Percentiles rank a stretch among this genome's conserved stretches.
Conservation (phyloP, 2,797 vertebrate species). For the Argentina silus region DNA sequence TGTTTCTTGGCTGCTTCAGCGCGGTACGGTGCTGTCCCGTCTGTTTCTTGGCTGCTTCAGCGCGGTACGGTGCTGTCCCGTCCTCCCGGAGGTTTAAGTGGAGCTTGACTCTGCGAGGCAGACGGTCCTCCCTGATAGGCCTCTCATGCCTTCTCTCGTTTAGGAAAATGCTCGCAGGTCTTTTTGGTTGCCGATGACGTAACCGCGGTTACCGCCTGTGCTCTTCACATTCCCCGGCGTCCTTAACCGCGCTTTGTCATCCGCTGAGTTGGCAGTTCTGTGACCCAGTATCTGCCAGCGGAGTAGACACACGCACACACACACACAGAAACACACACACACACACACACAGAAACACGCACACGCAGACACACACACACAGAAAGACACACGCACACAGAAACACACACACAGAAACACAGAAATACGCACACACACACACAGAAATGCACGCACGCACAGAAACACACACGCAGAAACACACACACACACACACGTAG, state of each 20-base stretch:
- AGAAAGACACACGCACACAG: constrained; percentile 8
- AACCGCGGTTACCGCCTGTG: constrained; percentile 33
- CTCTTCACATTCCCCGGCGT: constrained; percentile 47
- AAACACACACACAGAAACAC: constrained; percentile 9
- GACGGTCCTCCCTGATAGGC: constrained; percentile 37
- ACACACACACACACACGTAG: constrained; percentile 3
- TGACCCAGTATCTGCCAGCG: constrained; percentile 36
- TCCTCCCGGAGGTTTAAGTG: neutral
- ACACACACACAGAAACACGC: constrained; percentile 11
- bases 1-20: constrained; percentile 1
- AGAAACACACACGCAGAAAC: constrained; percentile 20
- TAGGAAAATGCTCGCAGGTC: constrained; percentile 30
- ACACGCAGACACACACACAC: constrained; percentile 4
- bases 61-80: constrained; percentile 28
- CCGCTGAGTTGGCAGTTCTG: constrained; percentile 63
- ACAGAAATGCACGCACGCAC: constrained; percentile 10
- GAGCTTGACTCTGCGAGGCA: constrained; percentile 43
- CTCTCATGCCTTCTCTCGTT: constrained; percentile 14
- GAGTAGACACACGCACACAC: constrained; percentile 18
- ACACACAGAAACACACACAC: constrained; percentile 10
- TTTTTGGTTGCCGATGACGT: constrained; percentile 36
- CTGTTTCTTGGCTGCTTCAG: constrained; percentile 31
- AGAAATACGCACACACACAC: constrained; percentile 15
- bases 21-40: constrained; percentile 18
- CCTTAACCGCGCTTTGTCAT: constrained; percentile 47